Evolutionary conservation across 2,888 invertebrate species (phyloP), one percentile per base, ranked within the genome.

Genomic region (Bruchidius siliquastri): DNA sequence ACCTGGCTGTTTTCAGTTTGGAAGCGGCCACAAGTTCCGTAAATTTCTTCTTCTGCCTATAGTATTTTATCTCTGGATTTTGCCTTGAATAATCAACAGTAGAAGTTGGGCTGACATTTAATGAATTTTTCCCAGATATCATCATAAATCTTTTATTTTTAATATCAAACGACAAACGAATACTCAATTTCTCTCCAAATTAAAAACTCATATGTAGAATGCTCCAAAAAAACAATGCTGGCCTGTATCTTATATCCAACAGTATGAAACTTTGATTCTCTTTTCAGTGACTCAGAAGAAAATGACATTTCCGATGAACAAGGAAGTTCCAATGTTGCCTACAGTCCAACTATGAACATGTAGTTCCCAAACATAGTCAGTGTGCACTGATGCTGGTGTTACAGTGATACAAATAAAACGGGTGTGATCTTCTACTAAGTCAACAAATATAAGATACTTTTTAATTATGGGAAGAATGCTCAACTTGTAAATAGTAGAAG

Each of bases 301-400:
- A 82, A 82, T 72, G 81, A 81, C 72, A 79, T 82, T 32, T 77
- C 77, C 26, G 80, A 80, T 21, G 73, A 78, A 21, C 72, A 74
- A 32, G 77, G 77, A 20, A 71, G 74, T 22, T 72, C 79, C 10
- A 80, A 82, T 80, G 84, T 85, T 82, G 83, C 83, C 80, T 83
- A 83, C 76, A 80, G 81, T 76, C 81, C 83, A 69, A 73, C 80
- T 20, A 71, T 80, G 72, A 83, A 83, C 70, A 84, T 84, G 83
- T 84, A 81, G 73, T 72, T 20, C 20, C 10, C 32, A 66, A 72
- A 20, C 10, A 18, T 13, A 20, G 13, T 30, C 13, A 22, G 21
- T 68, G 71, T 49, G 20, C 72, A 21, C 69, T 21, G 22, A 20
- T 70, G 22, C n/a, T n/a, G n/a, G 49, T 68, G 22, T 71, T 75